Conservation (phyloP, 2,797 vertebrate genomes). For the Gymnopithys bicolor region DNA sequence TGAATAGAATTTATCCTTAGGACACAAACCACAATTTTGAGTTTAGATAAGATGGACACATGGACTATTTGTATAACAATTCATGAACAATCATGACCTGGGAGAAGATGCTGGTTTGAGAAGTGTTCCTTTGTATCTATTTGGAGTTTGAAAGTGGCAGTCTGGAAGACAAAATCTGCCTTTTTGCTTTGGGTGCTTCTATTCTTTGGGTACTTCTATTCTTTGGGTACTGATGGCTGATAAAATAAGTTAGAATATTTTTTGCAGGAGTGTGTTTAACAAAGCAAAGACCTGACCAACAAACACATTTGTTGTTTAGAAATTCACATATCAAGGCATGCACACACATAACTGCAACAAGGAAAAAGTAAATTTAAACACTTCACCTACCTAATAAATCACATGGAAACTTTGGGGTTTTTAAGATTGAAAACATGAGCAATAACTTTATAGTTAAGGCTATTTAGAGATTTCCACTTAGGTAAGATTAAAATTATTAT, state of each 20-base stretch:
- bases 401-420: accelerated
- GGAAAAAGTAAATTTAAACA: background rate
- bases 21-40: background rate
- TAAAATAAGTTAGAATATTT: background rate
- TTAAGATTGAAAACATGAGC: background rate
- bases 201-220: background rate
- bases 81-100: background rate
- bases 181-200: background rate
- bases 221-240: background rate
- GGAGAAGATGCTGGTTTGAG: background rate
- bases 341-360: background rate
- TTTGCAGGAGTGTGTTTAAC: background rate
- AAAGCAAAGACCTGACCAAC: background rate
- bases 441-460: background rate
- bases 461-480: background rate
- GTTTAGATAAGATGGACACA: background rate
- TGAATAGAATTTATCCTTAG: background rate
- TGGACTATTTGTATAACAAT: background rate
- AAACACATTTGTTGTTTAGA: background rate
- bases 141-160: background rate
- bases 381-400: background rate
- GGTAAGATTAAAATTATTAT: background rate
- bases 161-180: background rate
- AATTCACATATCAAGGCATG: background rate
- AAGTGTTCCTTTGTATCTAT: background rate